A percentile compares a stretch with the other conserved stretches of the same genome.
phyloP scores from a whole-genome alignment of 1,140 invertebrate genomes.

The Pectinophora gossypiella region DNA sequence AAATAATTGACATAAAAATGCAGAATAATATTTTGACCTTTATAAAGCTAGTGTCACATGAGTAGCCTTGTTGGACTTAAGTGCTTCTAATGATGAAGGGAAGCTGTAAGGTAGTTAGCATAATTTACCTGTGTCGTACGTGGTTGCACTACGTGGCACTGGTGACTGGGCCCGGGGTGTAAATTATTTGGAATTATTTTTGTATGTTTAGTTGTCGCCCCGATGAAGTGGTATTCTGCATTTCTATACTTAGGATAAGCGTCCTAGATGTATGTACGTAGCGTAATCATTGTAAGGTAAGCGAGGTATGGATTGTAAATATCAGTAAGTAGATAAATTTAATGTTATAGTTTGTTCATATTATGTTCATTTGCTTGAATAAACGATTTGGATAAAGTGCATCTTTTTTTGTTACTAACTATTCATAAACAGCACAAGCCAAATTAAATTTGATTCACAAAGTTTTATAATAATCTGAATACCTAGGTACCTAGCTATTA shows the following conservation, averaged over 20 bases:
- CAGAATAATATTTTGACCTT: conserved; percentile 54
- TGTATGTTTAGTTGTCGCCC: neutral
- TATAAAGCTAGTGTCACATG: neutral
- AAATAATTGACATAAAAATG: conserved; percentile 53
- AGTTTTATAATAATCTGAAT: too few relatives aligned
- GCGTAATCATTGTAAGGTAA: conserved; percentile 52
- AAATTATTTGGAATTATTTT: conserved; percentile 1
- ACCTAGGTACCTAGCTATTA: too few relatives aligned
- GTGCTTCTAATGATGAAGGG: too few relatives aligned
- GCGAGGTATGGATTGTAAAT: conserved; percentile 67
- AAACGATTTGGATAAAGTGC: conserved; percentile 70
- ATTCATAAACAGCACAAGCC: neutral
- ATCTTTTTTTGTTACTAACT: conserved; percentile 33
- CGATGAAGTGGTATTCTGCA: conserved; percentile 46
- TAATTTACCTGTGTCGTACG: too few relatives aligned
- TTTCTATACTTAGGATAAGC: conserved; percentile 54
- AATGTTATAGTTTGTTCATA: conserved; percentile 75
- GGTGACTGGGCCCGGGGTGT: too few relatives aligned
- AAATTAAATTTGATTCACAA: too few relatives aligned
- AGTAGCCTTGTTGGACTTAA: too few relatives aligned
- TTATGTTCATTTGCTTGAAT: conserved; percentile 74
- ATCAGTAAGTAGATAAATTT: conserved; percentile 75
- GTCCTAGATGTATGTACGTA: conserved; percentile 53
- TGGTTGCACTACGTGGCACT: too few relatives aligned
- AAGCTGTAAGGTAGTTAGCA: too few relatives aligned